Percentiles rank a stretch among this genome's conserved stretches.
These are phyloP conservation scores for Psix sp. DNA, from an alignment of 1,140 invertebrate species.

Conservation along the genomic window DNA sequence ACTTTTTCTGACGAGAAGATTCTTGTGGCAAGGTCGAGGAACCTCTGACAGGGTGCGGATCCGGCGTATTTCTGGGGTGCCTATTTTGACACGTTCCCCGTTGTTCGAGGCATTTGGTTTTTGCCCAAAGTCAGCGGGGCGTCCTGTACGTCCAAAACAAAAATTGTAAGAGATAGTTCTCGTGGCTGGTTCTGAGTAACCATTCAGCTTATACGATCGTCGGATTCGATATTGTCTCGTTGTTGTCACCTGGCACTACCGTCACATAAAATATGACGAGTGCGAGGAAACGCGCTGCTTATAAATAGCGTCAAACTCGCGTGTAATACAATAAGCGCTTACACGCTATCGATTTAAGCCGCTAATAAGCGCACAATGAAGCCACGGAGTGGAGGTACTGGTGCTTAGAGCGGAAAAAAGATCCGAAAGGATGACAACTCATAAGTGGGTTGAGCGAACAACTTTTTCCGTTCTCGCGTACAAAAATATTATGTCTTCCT, in stretches of 20 bases:
- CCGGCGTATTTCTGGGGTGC: conserved; percentile 45
- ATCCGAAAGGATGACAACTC: conserved; percentile 27
- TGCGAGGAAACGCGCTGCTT: conserved; percentile 41
- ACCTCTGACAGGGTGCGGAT: conserved; percentile 46
- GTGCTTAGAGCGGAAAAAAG: conserved; percentile 7
- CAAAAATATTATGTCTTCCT: conserved; percentile 54
- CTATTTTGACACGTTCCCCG: conserved; percentile 72
- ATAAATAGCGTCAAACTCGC: conserved; percentile 47
- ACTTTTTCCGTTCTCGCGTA: conserved; percentile 16
- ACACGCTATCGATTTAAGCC: conserved; percentile 34
- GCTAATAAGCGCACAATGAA: conserved; percentile 55
- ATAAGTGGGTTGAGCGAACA: conserved; percentile 15
- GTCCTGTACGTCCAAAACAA: conserved; percentile 65
- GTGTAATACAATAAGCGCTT: conserved; percentile 43
- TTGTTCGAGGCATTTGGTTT: conserved; percentile 64
- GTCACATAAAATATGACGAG: conserved; percentile 55
- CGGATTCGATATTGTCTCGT: conserved; percentile 58
- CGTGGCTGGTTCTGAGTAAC: conserved; percentile 58
- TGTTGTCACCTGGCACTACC: conserved; percentile 60
- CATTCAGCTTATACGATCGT: conserved; percentile 53
- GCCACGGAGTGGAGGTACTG: conserved; percentile 26
- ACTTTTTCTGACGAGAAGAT: conserved; percentile 33
- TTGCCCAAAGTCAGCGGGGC: conserved; percentile 67
- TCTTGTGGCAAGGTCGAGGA: conserved; percentile 42
- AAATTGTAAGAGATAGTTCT: conserved; percentile 59